Evolutionary conservation across 2,797 vertebrate species (phyloP).

Genomic region (Mareca penelope): DNA sequence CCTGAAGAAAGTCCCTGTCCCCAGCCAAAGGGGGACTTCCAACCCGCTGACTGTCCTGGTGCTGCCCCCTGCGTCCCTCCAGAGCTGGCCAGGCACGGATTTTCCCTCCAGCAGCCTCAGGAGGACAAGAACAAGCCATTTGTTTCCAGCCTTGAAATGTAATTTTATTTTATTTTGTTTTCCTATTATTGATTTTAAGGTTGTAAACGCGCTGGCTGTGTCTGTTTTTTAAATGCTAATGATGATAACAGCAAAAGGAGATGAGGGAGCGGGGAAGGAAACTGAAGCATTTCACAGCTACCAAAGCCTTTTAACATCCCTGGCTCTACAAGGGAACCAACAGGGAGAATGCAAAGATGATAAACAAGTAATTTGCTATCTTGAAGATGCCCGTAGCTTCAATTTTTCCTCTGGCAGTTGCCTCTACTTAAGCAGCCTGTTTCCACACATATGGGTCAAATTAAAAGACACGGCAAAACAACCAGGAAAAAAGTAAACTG

Average conservation of each 20-base stretch:
- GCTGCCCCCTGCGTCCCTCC: not conserved
- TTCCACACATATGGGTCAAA: not conserved
- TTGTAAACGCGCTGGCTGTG: not conserved
- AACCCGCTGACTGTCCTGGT: too few relatives aligned
- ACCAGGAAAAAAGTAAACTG: not conserved
- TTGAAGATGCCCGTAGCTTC: not conserved
- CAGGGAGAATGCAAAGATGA: not conserved
- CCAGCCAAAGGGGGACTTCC: not conserved
- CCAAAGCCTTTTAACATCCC: not conserved
- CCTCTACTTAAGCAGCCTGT: not conserved
- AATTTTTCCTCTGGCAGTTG: not conserved
- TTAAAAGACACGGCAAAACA: not conserved
- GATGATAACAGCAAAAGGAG: not conserved
- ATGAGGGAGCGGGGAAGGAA: not conserved
- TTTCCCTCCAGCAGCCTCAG: not conserved
- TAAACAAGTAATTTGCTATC: not conserved
- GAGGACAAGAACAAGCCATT: not conserved
- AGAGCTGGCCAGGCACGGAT: not conserved
- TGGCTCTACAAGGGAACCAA: not conserved
- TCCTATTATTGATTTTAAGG: not conserved
- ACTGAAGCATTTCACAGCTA: slow-evolving; percentile 17
- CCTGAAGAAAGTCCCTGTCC: not conserved
- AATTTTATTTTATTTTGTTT: not conserved
- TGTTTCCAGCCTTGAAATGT: not conserved
- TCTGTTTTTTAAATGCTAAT: slow-evolving; percentile 22